A percentile compares a stretch with the other conserved stretches of the same genome.
These are phyloP conservation scores for Ornithorhynchus anatinus DNA, from an alignment of 2,113 vertebrate species.

Conservation along the genomic window DNA sequence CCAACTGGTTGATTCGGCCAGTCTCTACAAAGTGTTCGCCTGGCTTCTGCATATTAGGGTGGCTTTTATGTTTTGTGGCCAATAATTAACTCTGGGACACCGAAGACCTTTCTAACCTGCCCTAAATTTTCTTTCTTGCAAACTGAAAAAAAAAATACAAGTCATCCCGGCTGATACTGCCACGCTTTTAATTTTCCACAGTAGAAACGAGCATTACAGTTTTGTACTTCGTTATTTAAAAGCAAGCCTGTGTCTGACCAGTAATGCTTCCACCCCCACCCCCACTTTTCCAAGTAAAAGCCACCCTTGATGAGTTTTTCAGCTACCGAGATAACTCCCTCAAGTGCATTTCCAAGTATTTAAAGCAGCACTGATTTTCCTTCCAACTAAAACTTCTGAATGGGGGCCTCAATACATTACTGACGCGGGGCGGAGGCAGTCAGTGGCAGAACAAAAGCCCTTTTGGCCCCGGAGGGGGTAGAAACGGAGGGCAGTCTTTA, in stretches of 20 bases:
- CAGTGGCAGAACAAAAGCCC: not conserved
- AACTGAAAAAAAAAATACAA: conserved; percentile 24
- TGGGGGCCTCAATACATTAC: not conserved
- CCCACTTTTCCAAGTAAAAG: not conserved
- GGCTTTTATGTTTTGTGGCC: not conserved
- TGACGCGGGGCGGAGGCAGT: not conserved
- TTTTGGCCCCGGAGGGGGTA: not conserved
- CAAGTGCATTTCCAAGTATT: conserved; percentile 31
- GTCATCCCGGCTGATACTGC: conserved; percentile 18
- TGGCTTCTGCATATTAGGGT: not conserved
- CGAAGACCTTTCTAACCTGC: conserved; percentile 1
- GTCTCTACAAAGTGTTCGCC: conserved; percentile 14
- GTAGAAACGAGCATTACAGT: not conserved
- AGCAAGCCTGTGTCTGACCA: not conserved
- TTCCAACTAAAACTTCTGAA: not conserved
- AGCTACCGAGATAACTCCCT: not conserved
- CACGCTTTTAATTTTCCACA: conserved; percentile 50
- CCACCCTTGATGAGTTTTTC: not conserved
- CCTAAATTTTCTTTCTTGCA: conserved; percentile 8
- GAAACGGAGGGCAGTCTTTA: not conserved
- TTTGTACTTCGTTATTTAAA: not conserved
- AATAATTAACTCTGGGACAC: conserved; percentile 49
- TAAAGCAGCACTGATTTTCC: not conserved
- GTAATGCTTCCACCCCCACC: not conserved
- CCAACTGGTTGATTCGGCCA: not conserved